phyloP scores from a whole-genome alignment of 2,113 vertebrate genomes.

The Indri indri region DNA sequence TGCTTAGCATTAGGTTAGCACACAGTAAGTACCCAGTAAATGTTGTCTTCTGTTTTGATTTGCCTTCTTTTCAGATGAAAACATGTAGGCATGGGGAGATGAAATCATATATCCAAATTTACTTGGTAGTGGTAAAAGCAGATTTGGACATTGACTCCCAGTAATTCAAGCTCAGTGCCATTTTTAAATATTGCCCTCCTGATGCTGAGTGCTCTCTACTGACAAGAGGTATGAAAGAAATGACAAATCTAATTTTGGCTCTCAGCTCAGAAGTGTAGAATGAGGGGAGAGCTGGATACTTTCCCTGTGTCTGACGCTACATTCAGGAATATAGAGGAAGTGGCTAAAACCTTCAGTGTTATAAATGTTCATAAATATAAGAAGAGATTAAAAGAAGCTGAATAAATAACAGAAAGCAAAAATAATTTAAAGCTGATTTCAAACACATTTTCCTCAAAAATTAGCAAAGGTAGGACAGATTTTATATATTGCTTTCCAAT shows the following conservation, averaged over 20 bases:
- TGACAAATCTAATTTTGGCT: background rate
- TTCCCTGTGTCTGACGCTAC: background rate
- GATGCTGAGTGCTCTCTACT: background rate
- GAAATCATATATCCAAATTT: background rate
- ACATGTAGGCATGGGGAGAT: background rate
- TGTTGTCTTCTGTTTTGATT: background rate
- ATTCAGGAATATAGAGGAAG: background rate
- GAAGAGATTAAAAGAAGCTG: background rate
- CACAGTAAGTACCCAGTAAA: background rate
- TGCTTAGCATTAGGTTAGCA: background rate
- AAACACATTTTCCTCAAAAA: background rate
- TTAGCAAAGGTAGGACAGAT: background rate
- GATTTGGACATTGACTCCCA: background rate
- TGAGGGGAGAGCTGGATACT: background rate
- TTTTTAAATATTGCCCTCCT: background rate
- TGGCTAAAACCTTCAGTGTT: background rate
- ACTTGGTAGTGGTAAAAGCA: background rate
- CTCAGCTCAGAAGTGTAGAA: background rate
- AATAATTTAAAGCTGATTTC: background rate
- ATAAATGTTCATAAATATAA: background rate
- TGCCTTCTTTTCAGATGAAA: background rate
- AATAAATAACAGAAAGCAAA: background rate
- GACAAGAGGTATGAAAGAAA: background rate
- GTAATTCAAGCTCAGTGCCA: background rate
- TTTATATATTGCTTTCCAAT: background rate